Evolutionary conservation across 2,113 vertebrate species (phyloP).

Genomic region (Mystacornis crossleyi): DNA sequence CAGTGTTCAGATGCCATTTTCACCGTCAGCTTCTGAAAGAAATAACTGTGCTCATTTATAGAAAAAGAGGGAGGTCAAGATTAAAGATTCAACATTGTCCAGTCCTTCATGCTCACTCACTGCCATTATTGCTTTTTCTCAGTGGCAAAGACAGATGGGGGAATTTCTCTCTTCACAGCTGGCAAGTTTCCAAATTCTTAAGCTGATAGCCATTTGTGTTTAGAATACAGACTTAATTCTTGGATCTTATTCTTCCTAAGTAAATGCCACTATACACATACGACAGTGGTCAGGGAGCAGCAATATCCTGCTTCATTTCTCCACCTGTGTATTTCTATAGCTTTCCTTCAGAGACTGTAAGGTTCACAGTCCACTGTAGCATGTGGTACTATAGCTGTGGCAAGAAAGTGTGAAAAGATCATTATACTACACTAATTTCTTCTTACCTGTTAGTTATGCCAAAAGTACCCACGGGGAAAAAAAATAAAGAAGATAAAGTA

Average conservation of each 20-base stretch:
- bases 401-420: neutral
- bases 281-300: neutral
- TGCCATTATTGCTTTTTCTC: neutral
- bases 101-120: neutral
- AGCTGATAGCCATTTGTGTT: neutral
- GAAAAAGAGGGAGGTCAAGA: neutral
- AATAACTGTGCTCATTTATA: neutral
- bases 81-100: neutral
- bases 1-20: neutral
- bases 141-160: neutral
- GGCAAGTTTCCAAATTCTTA: neutral
- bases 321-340: neutral
- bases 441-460: neutral
- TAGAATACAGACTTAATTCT: neutral
- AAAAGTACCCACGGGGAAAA: neutral
- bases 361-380: neutral
- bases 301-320: neutral
- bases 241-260: neutral
- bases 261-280: neutral
- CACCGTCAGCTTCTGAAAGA: neutral
- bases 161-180: neutral
- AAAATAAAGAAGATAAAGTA: neutral
- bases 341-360: neutral
- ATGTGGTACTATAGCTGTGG: neutral
- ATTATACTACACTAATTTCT: neutral